Conservation (phyloP, 2,113 vertebrate species). For the Columba livia region DNA sequence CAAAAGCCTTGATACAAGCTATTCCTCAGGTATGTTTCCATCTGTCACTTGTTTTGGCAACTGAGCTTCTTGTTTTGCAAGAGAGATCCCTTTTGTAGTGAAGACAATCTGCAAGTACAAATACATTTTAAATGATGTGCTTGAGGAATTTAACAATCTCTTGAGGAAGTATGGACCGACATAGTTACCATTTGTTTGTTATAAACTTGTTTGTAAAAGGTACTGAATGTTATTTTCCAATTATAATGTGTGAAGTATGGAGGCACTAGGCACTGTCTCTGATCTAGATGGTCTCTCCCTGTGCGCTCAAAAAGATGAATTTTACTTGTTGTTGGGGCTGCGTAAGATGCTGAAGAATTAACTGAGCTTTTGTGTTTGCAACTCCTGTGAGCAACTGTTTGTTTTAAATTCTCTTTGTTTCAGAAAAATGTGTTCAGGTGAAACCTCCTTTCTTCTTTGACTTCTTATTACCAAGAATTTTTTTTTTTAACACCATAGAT, state of each 20-base stretch:
- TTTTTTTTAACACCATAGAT: neutral
- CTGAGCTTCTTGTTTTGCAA: neutral
- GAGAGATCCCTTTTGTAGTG: neutral
- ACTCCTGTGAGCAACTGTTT: neutral
- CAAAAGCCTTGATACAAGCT: neutral
- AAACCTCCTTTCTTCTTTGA: neutral
- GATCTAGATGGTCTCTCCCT: neutral
- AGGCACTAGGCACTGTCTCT: neutral
- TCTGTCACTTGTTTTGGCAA: neutral
- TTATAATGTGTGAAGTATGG: neutral
- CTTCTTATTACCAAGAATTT: neutral
- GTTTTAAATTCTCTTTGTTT: neutral
- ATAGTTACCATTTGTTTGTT: conserved; percentile 2
- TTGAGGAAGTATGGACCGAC: neutral
- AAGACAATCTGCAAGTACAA: neutral
- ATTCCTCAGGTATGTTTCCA: neutral
- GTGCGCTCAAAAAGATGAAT: neutral
- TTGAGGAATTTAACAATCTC: conserved; percentile 1
- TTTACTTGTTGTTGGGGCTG: neutral
- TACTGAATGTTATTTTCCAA: neutral
- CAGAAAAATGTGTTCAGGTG: neutral
- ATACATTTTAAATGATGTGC: neutral
- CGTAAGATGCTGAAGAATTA: neutral
- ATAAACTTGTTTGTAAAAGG: neutral
- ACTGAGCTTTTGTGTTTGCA: neutral